Evolutionary conservation across 2,113 vertebrate genomes (phyloP).

Genomic region (Ciconia stormi): DNA sequence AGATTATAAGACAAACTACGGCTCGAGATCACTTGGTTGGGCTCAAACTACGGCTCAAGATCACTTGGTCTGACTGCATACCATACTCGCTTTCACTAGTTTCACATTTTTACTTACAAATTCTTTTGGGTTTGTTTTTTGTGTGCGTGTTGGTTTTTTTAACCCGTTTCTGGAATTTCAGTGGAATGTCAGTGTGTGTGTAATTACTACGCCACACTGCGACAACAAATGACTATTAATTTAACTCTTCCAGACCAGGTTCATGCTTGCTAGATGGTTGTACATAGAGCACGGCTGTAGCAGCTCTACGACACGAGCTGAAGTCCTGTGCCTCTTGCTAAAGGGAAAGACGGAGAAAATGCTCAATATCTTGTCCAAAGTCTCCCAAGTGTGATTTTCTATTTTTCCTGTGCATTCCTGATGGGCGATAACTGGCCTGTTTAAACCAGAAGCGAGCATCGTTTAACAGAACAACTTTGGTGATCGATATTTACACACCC

Average conservation of each 20-base stretch:
- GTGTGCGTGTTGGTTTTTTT: background rate
- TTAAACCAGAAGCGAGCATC: background rate
- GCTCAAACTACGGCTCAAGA: background rate
- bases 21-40: background rate
- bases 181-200: background rate
- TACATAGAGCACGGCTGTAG: background rate
- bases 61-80: background rate
- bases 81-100: background rate
- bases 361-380: background rate
- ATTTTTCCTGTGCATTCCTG: background rate
- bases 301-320: background rate
- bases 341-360: background rate
- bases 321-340: background rate
- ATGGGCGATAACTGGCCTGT: background rate
- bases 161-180: background rate
- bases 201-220: background rate
- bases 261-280: background rate
- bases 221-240: background rate
- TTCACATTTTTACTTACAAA: background rate
- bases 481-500: background rate
- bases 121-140: background rate
- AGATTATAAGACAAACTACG: accelerated
- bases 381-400: background rate
- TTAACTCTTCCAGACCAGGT: background rate
- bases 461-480: background rate